Percentiles rank a stretch among this genome's conserved stretches.
Evolutionary conservation across 2,113 vertebrate genomes (phyloP).

Genomic region (Nyctibius bracteatus): DNA sequence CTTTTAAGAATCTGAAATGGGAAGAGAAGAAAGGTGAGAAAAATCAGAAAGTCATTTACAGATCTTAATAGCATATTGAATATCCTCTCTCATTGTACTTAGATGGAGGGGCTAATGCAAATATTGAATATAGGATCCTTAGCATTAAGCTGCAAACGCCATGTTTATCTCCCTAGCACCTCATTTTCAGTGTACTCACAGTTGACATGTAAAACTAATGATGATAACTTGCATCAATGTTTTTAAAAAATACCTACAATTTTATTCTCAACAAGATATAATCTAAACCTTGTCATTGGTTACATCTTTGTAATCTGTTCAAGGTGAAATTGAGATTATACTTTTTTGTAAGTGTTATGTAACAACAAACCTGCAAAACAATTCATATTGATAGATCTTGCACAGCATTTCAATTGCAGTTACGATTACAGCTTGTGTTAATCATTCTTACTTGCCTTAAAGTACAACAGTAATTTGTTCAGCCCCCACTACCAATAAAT

Average conservation of each 20-base stretch:
- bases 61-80: background rate
- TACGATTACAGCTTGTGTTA: background rate
- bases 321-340: background rate
- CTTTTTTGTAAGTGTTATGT: background rate
- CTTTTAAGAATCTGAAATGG: background rate
- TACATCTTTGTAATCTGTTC: background rate
- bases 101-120: background rate
- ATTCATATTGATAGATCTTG: background rate
- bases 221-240: background rate
- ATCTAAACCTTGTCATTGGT: background rate
- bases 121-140: background rate
- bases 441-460: background rate
- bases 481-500: background rate
- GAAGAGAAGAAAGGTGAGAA: constrained; percentile 19
- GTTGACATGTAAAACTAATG: background rate
- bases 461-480: background rate
- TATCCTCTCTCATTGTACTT: background rate
- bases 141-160: background rate
- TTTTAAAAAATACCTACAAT: background rate
- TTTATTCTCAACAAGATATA: background rate
- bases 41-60: background rate
- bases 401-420: background rate
- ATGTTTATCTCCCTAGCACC: background rate
- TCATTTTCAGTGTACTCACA: background rate
- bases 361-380: background rate